A percentile compares a stretch with the other conserved stretches of the same genome.
Evolutionary conservation across 2,113 vertebrate genomes (phyloP).

Genomic region (Triplophysa rosa): DNA sequence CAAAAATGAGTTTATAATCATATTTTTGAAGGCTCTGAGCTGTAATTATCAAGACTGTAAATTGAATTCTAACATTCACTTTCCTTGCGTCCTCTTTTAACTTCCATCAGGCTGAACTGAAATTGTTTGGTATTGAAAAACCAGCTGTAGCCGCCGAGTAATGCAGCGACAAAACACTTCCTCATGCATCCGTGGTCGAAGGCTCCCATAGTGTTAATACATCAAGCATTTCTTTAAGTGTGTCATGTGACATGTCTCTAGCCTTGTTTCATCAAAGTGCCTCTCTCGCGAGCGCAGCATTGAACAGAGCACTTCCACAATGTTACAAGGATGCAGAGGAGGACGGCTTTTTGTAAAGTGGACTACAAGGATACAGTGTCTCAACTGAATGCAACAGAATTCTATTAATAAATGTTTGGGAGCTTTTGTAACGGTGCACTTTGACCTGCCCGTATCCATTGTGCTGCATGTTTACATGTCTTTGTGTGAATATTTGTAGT

Average conservation of each 20-base stretch:
- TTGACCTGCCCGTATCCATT: conserved; percentile 39
- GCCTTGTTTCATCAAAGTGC: conserved; percentile 25
- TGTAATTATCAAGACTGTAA: conserved; percentile 44
- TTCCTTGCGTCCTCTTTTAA: background rate
- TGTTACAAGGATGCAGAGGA: conserved; percentile 7
- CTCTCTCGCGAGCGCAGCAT: background rate
- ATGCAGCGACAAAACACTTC: background rate
- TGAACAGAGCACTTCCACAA: background rate
- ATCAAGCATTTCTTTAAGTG: conserved; percentile 24
- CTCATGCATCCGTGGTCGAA: background rate
- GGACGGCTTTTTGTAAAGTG: conserved; percentile 10
- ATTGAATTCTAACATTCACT: conserved; percentile 50
- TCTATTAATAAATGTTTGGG: conserved; percentile 32
- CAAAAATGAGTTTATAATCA: conserved; percentile 59
- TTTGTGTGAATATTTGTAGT: conserved; percentile 76
- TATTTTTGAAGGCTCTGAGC: conserved; percentile 43
- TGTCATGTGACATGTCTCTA: conserved; percentile 19
- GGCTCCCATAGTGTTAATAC: background rate
- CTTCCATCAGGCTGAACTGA: background rate
- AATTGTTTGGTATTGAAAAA: conserved; percentile 3
- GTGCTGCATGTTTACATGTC: conserved; percentile 72
- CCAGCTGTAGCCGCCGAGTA: background rate
- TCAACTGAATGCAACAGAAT: conserved; percentile 45
- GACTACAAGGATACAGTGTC: conserved; percentile 15
- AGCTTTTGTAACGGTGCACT: conserved; percentile 37